Percentiles rank a stretch among this genome's conserved stretches.
phyloP scores from a whole-genome alignment of 2,797 vertebrate species.

The Myotis myotis region DNA sequence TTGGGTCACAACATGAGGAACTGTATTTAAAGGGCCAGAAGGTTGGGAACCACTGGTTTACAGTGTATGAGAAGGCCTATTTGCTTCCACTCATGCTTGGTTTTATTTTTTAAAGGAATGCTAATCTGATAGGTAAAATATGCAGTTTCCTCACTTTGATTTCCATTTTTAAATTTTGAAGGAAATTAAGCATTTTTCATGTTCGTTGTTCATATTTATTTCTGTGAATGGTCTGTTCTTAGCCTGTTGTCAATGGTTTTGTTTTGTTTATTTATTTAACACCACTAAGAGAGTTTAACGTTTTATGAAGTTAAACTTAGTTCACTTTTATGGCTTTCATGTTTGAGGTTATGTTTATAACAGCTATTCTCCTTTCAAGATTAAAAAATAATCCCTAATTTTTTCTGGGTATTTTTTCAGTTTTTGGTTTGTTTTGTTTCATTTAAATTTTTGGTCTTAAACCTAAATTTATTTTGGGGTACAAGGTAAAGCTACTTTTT shows the following conservation, averaged over 20 bases:
- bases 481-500: not conserved
- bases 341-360: not conserved
- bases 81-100: not conserved
- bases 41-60: not conserved
- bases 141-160: not conserved
- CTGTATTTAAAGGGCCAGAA: too few relatives aligned
- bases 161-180: not conserved
- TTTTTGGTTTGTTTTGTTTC: not conserved
- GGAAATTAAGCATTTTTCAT: not conserved
- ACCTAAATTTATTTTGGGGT: not conserved
- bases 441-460: not conserved
- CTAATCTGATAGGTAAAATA: not conserved
- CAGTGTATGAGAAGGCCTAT: not conserved
- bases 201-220: not conserved
- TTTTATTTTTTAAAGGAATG: not conserved
- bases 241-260: not conserved
- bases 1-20: too few relatives aligned
- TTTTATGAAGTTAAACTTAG: not conserved
- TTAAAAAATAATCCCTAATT: not conserved
- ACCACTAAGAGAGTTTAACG: not conserved
- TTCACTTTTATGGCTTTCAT: conserved; percentile 15
- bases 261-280: not conserved
- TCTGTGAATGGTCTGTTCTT: not conserved
- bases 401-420: not conserved
- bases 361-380: not conserved